phyloP scores from a whole-genome alignment of 2,113 vertebrate species.

The Leptosomus discolor region DNA sequence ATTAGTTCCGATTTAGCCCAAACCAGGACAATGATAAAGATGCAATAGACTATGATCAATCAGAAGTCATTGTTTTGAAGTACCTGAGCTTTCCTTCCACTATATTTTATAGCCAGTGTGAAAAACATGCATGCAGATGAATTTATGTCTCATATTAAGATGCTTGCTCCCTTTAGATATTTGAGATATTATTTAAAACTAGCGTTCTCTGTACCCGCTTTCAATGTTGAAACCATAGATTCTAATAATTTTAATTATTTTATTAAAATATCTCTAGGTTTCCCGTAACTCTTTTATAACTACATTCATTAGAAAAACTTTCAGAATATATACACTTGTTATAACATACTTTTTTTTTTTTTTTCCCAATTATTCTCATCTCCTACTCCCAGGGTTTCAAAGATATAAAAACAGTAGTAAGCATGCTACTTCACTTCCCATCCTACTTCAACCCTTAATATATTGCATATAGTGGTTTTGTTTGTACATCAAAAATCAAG shows the following conservation, averaged over 20 bases:
- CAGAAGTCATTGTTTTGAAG: background rate
- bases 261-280: background rate
- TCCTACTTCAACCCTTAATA: background rate
- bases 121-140: background rate
- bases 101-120: background rate
- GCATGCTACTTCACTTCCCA: background rate
- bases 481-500: background rate
- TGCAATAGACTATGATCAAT: background rate
- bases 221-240: background rate
- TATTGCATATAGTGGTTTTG: background rate
- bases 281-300: background rate
- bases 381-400: background rate
- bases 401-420: background rate
- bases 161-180: background rate
- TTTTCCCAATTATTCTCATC: accelerated
- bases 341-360: background rate
- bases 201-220: background rate
- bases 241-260: background rate
- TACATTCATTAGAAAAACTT: background rate
- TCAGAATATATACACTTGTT: background rate
- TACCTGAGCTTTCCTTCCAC: background rate
- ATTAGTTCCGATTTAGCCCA: too few species aligned
- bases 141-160: background rate
- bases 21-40: background rate
- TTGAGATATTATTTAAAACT: background rate